Base-by-base conservation (phyloP, 2,888 invertebrate genomes). In the Chironomus tentans region DNA sequence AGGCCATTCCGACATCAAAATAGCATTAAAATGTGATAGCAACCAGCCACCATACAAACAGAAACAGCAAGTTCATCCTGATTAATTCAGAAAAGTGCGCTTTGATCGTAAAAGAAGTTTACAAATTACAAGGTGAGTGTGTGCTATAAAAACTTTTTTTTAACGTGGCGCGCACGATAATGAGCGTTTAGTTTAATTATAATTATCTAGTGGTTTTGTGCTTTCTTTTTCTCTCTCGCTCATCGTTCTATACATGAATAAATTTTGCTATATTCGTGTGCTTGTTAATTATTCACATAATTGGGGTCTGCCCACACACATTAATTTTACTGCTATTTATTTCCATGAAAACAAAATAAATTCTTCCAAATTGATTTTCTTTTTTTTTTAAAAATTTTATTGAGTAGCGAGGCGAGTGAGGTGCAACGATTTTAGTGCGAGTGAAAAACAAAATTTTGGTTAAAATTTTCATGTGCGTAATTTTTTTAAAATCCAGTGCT, bases 251-350 rank as follows among this genome's bases (percentile, higher is more conserved):
- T 15, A 56, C n/a, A n/a, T n/a, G n/a, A 15, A 21, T 65, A 13
- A 3, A 4, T 18, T 18, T 65, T 10, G 7, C 7, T 38, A 38
- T 38, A 38, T 38, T 38, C 10, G 24, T 21, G 12, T 21, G 21
- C 18, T 24, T 65, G 22, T 65, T 21, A 65, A 21, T 65, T 62
- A 21, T 65, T 18, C 21, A 22, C 65, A 10, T 65, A 65, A 65
- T 65, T 65, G 56, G 56, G 15, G 56, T 15, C 56, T 80, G 87
- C 87, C 86, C 87, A 84, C 79, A 84, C 79, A 82, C 82, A 82
- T 38, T 38, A 10, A 38, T 38, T 38, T 38, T 38, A 10, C 38
- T 38, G 38, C 38, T 38, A 38, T 38, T 38, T 38, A 38, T 38
- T 38, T 38, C 38, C 82, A 82, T 80, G 81, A 81, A 81, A 82